Evolutionary conservation across 2,888 invertebrate genomes (phyloP).

Genomic region (Cantharis rufa): DNA sequence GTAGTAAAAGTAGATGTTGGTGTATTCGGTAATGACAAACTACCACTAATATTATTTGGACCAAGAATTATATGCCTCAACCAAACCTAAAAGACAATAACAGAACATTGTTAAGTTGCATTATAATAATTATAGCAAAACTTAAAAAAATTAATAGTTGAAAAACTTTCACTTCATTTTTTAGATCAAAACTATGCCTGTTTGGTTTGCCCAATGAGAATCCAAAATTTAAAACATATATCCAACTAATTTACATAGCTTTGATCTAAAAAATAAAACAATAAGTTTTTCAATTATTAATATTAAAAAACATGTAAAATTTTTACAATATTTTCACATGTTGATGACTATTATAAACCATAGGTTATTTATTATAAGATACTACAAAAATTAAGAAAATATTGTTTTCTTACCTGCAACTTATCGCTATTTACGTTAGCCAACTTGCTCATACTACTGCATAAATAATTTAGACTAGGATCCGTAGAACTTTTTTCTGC

Average conservation of each 20-base stretch:
- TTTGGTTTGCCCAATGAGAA: no score
- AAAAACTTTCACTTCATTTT: no score
- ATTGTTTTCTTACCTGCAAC: slow-evolving; percentile 57
- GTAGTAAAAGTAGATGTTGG: slow-evolving; percentile 60
- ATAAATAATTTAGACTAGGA: slow-evolving; percentile 67
- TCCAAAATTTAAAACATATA: no score
- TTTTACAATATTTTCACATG: no score
- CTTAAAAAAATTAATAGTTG: no score
- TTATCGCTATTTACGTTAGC: slow-evolving; percentile 66
- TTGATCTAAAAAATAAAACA: no score
- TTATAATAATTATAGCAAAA: not conserved
- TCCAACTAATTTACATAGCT: no score
- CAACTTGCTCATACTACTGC: slow-evolving; percentile 68
- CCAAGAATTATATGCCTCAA: slow-evolving; percentile 69
- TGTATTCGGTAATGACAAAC: slow-evolving; percentile 58
- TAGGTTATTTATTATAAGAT: no score
- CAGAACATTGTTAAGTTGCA: not conserved
- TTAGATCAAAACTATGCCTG: no score
- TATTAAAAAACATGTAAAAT: no score
- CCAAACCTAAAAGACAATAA: slow-evolving; percentile 52
- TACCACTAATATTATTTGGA: slow-evolving; percentile 53
- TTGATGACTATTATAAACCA: no score
- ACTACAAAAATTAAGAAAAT: not conserved
- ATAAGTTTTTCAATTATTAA: no score
- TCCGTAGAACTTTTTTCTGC: slow-evolving; percentile 67